Conservation (phyloP, 2,113 vertebrate species). For the Sakesphorus luctuosus region DNA sequence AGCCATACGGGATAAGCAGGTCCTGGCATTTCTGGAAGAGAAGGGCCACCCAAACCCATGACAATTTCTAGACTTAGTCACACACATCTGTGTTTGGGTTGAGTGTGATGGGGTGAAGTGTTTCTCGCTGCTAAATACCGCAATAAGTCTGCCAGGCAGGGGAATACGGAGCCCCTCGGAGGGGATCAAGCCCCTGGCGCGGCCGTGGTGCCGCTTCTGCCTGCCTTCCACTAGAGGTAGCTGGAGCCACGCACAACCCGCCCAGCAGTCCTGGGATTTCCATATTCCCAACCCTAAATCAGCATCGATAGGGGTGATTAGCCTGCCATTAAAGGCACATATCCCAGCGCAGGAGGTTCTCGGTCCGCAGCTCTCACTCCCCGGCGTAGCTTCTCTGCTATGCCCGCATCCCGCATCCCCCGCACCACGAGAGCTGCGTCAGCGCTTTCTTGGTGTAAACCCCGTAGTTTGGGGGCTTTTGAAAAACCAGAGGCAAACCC, state of each 20-base stretch:
- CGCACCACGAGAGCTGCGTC: accelerated
- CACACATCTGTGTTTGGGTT: accelerated
- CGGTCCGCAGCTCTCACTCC: neutral
- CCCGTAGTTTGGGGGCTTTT: neutral
- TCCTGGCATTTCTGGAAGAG: neutral
- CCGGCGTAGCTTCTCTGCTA: neutral
- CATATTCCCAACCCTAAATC: neutral
- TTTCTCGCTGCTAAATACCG: accelerated
- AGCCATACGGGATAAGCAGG: accelerated
- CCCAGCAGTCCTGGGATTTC: neutral
- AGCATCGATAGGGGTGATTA: neutral
- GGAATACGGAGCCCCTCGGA: neutral
- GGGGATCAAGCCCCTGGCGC: neutral
- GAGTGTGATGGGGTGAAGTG: accelerated
- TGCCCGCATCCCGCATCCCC: neutral
- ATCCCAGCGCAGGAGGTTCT: neutral
- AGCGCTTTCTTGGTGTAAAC: neutral
- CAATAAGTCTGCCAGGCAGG: accelerated
- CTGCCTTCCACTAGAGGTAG: slow-evolving; percentile 64
- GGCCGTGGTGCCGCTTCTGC: neutral
- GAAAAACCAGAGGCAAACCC: neutral
- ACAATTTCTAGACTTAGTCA: accelerated
- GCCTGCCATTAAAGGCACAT: neutral
- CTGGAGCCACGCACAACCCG: slow-evolving; percentile 33
- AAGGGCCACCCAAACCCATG: neutral